Percentiles rank a stretch among this genome's conserved stretches.
These are phyloP conservation scores for Tethya wilhelma DNA, from an alignment of 37 sponge, comb jelly and placozoan species.

Conservation along the genomic window DNA sequence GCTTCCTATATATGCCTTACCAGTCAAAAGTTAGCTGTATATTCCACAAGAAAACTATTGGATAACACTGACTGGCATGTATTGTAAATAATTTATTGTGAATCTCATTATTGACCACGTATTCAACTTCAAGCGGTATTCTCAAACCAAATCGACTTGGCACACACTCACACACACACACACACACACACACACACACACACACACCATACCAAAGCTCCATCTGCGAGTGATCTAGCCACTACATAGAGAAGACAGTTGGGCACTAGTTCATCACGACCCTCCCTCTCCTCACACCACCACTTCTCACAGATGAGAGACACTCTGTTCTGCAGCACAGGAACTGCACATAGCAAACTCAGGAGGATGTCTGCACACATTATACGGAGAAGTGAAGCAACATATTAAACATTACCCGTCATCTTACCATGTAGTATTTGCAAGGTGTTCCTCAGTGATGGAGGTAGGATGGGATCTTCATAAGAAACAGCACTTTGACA, in stretches of 20 bases:
- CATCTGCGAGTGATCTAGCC: slow-evolving; percentile 32
- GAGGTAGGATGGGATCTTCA: slow-evolving; percentile 22
- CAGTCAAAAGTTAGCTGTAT: no score
- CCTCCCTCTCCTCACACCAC: slow-evolving; percentile 53
- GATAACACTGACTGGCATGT: no score
- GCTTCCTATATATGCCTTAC: no score
- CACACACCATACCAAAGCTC: no score
- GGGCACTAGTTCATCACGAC: slow-evolving; percentile 57
- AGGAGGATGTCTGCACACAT: slow-evolving; percentile 49
- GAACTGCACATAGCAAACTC: slow-evolving; percentile 3
- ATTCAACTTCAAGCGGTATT: no score
- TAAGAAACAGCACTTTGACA: slow-evolving; percentile 19
- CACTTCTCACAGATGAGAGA: slow-evolving; percentile 67
- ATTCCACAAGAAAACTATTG: no score
- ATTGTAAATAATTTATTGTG: no score
- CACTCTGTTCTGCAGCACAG: slow-evolving; percentile 46
- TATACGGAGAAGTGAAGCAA: not conserved
- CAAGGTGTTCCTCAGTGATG: not conserved
- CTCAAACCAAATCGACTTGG: no score
- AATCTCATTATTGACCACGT: no score
- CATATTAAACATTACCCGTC: not conserved
- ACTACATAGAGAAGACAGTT: slow-evolving; percentile 66
- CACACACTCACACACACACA: not conserved
- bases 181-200: no score
- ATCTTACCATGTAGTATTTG: slow-evolving; percentile 47